Percentiles rank a stretch among this genome's conserved stretches.
Conservation (phyloP, 2,797 vertebrate genomes). For the Eremophila alpestris region DNA sequence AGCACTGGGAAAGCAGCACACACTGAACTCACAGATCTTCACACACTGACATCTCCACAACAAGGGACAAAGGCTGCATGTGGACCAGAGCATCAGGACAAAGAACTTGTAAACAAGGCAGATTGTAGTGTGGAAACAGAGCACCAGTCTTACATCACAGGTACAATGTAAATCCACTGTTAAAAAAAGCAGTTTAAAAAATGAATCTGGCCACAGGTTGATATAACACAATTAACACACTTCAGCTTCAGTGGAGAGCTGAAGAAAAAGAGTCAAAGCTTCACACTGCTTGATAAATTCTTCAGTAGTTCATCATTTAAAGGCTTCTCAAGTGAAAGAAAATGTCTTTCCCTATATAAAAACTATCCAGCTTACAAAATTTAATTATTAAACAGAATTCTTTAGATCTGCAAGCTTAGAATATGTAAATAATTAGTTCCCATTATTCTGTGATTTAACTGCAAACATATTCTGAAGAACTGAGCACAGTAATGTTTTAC, state of each 20-base stretch:
- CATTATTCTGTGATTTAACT: not conserved
- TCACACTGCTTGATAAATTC: not conserved
- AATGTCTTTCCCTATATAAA: not conserved
- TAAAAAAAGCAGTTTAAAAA: not conserved
- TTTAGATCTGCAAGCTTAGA: not conserved
- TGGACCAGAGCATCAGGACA: not conserved
- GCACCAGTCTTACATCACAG: not conserved
- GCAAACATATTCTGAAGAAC: not conserved
- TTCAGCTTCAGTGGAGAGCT: not conserved
- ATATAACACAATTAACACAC: not conserved
- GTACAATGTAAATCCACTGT: not conserved
- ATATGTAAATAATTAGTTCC: not conserved
- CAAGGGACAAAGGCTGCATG: not conserved
- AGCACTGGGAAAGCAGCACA: not conserved
- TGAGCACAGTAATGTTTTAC: not conserved
- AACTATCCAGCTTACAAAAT: not conserved
- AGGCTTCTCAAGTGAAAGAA: not conserved
- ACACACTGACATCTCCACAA: not conserved
- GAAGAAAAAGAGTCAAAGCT: not conserved
- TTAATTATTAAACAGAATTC: not conserved
- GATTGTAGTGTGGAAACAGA: not conserved
- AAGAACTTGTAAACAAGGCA: not conserved
- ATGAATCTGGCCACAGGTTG: accelerated
- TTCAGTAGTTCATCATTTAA: not conserved
- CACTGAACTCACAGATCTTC: not conserved